phyloP scores from a whole-genome alignment of 1,140 invertebrate genomes.

The Anastrepha ludens region DNA sequence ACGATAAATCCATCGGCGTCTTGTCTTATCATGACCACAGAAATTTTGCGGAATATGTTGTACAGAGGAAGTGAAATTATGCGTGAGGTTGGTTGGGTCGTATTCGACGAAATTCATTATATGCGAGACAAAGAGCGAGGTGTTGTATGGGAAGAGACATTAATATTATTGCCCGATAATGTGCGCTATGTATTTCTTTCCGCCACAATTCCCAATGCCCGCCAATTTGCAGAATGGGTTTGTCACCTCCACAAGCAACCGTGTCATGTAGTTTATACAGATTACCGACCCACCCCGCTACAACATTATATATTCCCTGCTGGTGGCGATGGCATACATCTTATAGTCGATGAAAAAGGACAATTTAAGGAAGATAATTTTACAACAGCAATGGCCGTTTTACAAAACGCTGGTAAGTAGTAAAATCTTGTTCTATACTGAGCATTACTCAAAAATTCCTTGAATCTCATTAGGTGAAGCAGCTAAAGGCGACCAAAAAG shows the following conservation, averaged over 20 bases:
- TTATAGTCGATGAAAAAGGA: conserved; percentile 96
- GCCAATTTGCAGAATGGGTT: conserved; percentile 99
- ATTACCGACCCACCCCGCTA: conserved; percentile 96
- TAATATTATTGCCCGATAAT: conserved; percentile 97
- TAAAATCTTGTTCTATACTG: neutral
- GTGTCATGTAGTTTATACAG: conserved; percentile 99
- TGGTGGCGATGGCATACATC: conserved; percentile 94
- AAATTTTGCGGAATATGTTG: conserved; percentile 99
- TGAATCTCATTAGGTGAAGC: conserved; percentile 76
- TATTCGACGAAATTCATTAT: conserved; percentile 99
- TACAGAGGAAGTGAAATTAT: conserved; percentile 98
- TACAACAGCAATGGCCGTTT: conserved; percentile 93
- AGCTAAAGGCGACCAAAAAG: conserved; percentile 84
- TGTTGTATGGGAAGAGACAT: conserved; percentile 99
- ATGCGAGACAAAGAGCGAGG: conserved; percentile 99
- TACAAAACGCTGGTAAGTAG: conserved; percentile 80
- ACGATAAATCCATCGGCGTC: conserved; percentile 99
- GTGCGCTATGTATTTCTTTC: conserved; percentile 99
- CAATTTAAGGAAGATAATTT: conserved; percentile 98
- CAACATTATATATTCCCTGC: conserved; percentile 98
- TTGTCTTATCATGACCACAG: conserved; percentile 99
- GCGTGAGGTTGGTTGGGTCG: conserved; percentile 99
- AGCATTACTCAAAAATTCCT: neutral
- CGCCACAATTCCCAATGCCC: conserved; percentile 99
- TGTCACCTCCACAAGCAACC: conserved; percentile 96